Percentiles rank a stretch among this genome's conserved stretches.
Evolutionary conservation across 1,140 invertebrate species (phyloP).

Genomic region (Hyles vespertilio): DNA sequence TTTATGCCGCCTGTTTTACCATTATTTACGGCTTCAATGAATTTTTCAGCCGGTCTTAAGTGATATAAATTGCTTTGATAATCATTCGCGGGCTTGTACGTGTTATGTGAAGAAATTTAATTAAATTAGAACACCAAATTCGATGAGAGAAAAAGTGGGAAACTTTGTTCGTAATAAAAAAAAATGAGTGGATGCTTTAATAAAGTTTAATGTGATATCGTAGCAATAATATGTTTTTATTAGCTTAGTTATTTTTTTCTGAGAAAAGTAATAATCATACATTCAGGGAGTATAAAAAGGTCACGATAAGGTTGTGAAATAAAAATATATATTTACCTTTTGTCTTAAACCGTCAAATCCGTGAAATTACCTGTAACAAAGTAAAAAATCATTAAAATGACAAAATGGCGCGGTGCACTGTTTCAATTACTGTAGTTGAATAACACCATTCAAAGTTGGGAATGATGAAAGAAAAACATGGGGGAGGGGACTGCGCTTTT

Average conservation of each 20-base stretch:
- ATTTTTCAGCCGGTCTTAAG: constrained; percentile 34
- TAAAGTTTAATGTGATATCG: constrained; percentile 15
- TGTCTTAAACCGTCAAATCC: constrained; percentile 1
- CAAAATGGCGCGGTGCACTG: constrained; percentile 20
- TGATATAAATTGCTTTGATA: constrained; percentile 19
- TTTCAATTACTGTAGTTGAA: constrained; percentile 39
- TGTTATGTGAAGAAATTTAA: too few species aligned
- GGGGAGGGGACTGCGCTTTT: constrained; percentile 67
- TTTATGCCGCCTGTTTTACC: constrained; percentile 41
- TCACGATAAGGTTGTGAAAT: not conserved
- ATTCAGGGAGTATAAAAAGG: not conserved
- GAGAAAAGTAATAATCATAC: too few species aligned
- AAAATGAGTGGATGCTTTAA: too few species aligned
- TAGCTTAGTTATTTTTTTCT: too few species aligned
- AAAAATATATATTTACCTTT: not conserved
- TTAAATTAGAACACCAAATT: too few species aligned
- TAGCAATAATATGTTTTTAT: constrained; percentile 2
- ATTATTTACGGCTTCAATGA: constrained; percentile 46
- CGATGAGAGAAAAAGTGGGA: too few species aligned
- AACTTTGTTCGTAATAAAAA: too few species aligned
- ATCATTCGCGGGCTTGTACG: constrained; percentile 15
- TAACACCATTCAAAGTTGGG: constrained; percentile 61
- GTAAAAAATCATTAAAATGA: constrained; percentile 33
- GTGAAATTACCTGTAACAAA: constrained; percentile 39
- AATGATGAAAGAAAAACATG: constrained; percentile 73